A percentile compares a stretch with the other conserved stretches of the same genome.
Conservation (phyloP, 2,113 vertebrate species). For the Suricata suricatta region DNA sequence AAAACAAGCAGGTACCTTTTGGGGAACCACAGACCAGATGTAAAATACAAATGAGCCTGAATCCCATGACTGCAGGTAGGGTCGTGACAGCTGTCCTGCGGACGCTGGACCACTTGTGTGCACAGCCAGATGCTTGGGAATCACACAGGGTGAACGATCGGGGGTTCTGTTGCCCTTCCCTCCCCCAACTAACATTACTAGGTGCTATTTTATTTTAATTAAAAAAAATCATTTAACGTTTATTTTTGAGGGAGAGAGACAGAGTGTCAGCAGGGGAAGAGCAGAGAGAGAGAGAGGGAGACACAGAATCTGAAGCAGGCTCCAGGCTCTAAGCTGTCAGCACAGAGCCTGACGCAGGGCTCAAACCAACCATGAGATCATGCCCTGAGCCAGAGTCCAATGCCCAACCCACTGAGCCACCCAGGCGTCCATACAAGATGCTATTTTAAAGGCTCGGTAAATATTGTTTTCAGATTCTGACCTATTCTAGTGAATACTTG, state of each 20-base stretch:
- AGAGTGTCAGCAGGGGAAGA: no score
- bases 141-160: rapidly evolving
- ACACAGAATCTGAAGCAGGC: no score
- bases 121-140: neutral
- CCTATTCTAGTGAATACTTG: neutral
- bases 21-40: neutral
- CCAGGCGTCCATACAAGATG: neutral
- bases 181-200: neutral
- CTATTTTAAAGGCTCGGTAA: neutral
- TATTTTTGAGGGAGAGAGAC: no score
- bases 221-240: no score
- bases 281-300: no score
- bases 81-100: neutral
- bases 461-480: neutral
- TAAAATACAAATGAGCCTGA: neutral
- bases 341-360: no score
- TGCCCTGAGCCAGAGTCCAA: no score
- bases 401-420: no score
- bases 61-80: neutral
- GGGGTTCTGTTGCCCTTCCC: no score
- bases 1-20: neutral
- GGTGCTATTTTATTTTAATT: no score
- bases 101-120: neutral
- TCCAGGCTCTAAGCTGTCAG: no score
- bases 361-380: no score